Evolutionary conservation across 2,888 invertebrate species (phyloP), one percentile per base, ranked within the genome.

Genomic region (Pyrrhia umbra): DNA sequence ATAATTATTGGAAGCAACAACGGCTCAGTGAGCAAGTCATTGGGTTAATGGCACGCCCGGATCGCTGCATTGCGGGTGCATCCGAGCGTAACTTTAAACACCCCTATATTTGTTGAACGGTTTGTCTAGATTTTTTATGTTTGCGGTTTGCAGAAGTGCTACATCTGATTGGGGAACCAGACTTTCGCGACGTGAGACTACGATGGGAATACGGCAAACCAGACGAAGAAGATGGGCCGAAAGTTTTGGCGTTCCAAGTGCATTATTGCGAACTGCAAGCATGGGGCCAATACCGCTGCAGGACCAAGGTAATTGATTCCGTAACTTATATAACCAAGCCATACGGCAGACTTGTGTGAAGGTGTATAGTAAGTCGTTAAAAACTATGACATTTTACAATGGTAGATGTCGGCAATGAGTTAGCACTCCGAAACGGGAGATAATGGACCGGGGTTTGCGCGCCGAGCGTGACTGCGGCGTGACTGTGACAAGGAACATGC

Each of bases 211-310:
- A 95, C 66, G 96, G 96, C 2, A 80, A 81, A 30, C 85, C 77
- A 15, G 90, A 91, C 4, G 91, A 90, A 15, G 90, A 88, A 40
- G 83, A 88, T 71, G 74, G 84, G 67, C 91, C 95, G 47, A 94
- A 94, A 73, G 87, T 96, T 42, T 91, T 95, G 75, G 96, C 96
- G 15, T 97, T 97, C 90, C 96, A 96, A 88, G 95, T 97, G 43
- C 96, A 96, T 83, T 97, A 97, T 89, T 97, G 97, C 88, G 97
- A 97, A 86, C 90, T 97, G 70, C 97, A 97, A 88, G 96, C 97
- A 15, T 97, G 97, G 96, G 97, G 97, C 15, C 96, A 96, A 50
- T 97, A 97, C 83, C 95, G 97, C 61, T 97, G 97, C 85, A 95
- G 97, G 76, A 96, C 96, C 49, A 96, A 95, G 94, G 96, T 96